Base-by-base conservation (phyloP, 2,113 vertebrate genomes). In the Halichoeres trimaculatus region DNA sequence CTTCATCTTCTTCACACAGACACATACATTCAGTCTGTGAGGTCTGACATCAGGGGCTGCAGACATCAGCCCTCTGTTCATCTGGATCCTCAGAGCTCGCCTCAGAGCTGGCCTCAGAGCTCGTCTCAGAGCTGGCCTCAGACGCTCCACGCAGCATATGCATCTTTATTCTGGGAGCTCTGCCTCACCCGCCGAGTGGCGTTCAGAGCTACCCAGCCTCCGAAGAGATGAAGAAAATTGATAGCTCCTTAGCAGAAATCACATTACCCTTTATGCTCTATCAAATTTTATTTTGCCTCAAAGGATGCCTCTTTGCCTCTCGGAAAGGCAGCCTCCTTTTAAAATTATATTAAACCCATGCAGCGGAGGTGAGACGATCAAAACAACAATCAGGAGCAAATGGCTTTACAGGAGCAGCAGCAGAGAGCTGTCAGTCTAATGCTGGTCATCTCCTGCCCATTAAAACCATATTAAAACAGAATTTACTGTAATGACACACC, bases 211-310 rank as follows among this genome's bases (percentile, higher is more conserved):
- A 70, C 52, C n/a, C 20, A 36, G 56, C 51, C 51, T 71, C 63
- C 24, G 80, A 84, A 66, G 71, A 77, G 66, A 81, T 73, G 54
- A 74, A 70, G 40, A 83, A 74, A 83, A 76, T 68, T 81, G 75
- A 89, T 75, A 85, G 79, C 80, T 86, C 43, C 68, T 62, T 55
- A 69, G 47, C 8, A 11, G 66, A 74, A 88, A 88, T 80, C 60
- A 5, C 69, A 85, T 86, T 78, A 82, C 64, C 64, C 69, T 82
- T 84, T 77, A 82, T 79, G 55, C 62, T 85, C 60, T 55, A 81
- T 85, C 85, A 84, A 67, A 79, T 89, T 78, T 69, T 78, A 85
- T 85, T 88, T 88, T 71, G 68, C 77, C 79, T 74, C 70, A 71
- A 78, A 84, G 78, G 79, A 86, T 72, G 53, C 20, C 41, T 73